A percentile compares a stretch with the other conserved stretches of the same genome.
phyloP scores from a whole-genome alignment of 2,113 vertebrate genomes.

The Lasiurus borealis region DNA sequence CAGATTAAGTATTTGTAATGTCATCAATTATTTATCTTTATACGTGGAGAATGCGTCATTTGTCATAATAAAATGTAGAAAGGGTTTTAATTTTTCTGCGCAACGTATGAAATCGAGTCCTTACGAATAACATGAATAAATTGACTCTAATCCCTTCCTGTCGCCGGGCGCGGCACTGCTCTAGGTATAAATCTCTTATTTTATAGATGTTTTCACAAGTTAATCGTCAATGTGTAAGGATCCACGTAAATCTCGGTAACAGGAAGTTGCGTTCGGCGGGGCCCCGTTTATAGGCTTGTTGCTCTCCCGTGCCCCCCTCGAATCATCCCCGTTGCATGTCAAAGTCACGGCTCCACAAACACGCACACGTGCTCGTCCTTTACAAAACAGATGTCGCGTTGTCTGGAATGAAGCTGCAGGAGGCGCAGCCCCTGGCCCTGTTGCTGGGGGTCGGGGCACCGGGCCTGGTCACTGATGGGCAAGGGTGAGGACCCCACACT shows the following conservation, averaged over 20 bases:
- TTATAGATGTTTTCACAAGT: conserved; percentile 80
- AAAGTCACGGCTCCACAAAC: neutral
- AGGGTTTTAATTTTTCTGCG: conserved; percentile 81
- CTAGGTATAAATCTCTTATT: conserved; percentile 80
- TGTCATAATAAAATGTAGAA: conserved; percentile 80
- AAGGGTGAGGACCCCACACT: accelerated
- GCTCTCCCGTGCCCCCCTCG: neutral
- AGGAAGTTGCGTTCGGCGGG: neutral
- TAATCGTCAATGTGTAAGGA: conserved; percentile 79
- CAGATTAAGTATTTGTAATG: conserved; percentile 80
- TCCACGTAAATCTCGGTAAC: conserved; percentile 56
- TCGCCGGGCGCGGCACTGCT: conserved; percentile 1
- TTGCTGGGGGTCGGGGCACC: neutral
- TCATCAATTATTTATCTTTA: conserved; percentile 83
- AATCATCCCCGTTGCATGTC: neutral
- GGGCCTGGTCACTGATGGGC: neutral
- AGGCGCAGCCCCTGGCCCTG: too few relatives aligned
- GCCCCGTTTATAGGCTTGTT: neutral
- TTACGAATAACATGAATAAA: conserved; percentile 80
- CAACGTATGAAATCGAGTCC: conserved; percentile 80
- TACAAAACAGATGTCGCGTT: neutral
- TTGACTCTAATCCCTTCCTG: conserved; percentile 77
- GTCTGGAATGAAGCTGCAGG: neutral
- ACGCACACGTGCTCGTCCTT: neutral
- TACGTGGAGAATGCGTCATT: conserved; percentile 77